These are phyloP conservation scores for Papilio glaucus DNA, from an alignment of 1,140 invertebrate genomes.

Conservation along the genomic window DNA sequence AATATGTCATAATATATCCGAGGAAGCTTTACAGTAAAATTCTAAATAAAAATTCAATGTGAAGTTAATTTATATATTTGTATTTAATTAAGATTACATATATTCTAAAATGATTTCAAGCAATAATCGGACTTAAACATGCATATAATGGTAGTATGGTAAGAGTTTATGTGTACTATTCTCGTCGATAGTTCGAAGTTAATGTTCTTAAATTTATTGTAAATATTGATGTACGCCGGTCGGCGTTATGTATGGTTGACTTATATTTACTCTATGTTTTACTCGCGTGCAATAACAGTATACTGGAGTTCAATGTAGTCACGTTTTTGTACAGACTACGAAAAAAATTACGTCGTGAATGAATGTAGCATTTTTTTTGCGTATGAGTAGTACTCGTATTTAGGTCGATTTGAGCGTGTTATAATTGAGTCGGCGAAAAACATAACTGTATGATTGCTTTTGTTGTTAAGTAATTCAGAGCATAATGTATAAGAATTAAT, in stretches of 20 bases:
- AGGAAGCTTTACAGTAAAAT: not conserved
- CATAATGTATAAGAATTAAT: too few species aligned
- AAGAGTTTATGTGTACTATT: not conserved
- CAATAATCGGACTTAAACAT: conserved; percentile 28
- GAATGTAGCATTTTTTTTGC: too few species aligned
- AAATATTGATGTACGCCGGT: not conserved
- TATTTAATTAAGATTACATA: conserved; percentile 42
- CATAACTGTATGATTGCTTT: not conserved
- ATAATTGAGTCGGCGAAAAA: too few species aligned
- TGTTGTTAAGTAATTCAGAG: not conserved
- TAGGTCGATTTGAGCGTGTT: not conserved
- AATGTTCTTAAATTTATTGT: not conserved
- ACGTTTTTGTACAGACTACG: not conserved
- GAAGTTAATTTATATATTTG: conserved; percentile 46
- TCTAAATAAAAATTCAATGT: conserved; percentile 37
- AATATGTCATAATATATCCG: conserved; percentile 34
- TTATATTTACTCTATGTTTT: not conserved
- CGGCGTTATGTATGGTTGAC: not conserved
- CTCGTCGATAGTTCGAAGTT: not conserved
- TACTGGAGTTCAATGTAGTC: not conserved
- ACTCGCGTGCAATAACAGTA: not conserved
- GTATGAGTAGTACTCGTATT: too few species aligned
- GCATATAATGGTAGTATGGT: conserved; percentile 7
- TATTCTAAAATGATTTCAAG: conserved; percentile 41
- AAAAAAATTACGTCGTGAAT: not conserved